phyloP scores from a whole-genome alignment of 2,888 invertebrate species.

The Tromatobia lineatoria region DNA sequence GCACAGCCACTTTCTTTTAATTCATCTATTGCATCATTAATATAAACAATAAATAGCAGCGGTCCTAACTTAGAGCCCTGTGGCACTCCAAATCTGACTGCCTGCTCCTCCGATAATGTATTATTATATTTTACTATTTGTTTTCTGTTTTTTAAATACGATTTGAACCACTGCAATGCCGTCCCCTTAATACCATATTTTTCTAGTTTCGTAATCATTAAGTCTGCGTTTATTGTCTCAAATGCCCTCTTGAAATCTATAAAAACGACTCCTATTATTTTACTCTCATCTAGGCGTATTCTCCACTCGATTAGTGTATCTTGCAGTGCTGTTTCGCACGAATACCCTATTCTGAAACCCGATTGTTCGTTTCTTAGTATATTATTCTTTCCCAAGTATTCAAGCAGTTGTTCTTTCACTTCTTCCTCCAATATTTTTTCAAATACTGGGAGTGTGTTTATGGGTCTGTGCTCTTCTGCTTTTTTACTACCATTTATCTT shows the following conservation, averaged over 20 bases:
- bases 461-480: slow-evolving; percentile 47
- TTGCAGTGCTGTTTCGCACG: slow-evolving; percentile 62
- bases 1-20: slow-evolving; percentile 29
- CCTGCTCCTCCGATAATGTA: background rate
- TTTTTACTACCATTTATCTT: slow-evolving; percentile 50
- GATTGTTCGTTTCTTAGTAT: slow-evolving; percentile 47
- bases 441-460: slow-evolving; percentile 44
- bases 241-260: slow-evolving; percentile 49
- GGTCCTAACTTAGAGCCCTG: slow-evolving; percentile 51
- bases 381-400: slow-evolving; percentile 18
- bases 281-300: slow-evolving; percentile 15
- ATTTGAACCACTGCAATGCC: slow-evolving; percentile 42
- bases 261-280: slow-evolving; percentile 51
- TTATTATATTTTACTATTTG: slow-evolving; percentile 29
- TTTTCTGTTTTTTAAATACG: slow-evolving; percentile 38
- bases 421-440: slow-evolving; percentile 36
- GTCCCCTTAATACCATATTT: slow-evolving; percentile 33
- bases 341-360: slow-evolving; percentile 47
- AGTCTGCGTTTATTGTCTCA: slow-evolving; percentile 24
- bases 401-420: slow-evolving; percentile 23
- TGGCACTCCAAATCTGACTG: slow-evolving; percentile 31
- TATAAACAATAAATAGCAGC: slow-evolving; percentile 51
- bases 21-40: slow-evolving; percentile 47
- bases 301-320: slow-evolving; percentile 48
- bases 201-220: slow-evolving; percentile 43